Percentiles rank a stretch among this genome's conserved stretches.
phyloP scores from a whole-genome alignment of 2,888 invertebrate genomes.

The Tiliacea aurago region DNA sequence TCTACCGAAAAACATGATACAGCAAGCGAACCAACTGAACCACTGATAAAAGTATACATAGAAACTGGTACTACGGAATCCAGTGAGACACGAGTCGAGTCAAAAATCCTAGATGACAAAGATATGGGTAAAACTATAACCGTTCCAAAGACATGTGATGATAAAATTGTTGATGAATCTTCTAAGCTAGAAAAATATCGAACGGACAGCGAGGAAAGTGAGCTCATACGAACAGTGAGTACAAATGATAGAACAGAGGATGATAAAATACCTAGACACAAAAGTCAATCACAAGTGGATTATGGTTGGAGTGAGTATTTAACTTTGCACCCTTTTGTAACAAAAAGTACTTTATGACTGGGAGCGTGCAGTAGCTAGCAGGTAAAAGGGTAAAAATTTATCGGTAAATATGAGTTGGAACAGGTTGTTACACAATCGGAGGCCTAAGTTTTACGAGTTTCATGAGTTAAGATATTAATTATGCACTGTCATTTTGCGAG shows the following conservation, averaged over 20 bases:
- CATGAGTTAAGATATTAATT: background rate
- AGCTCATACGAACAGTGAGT: conserved; percentile 10
- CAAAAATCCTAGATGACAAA: conserved; percentile 7
- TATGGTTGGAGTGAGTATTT: conserved; percentile 60
- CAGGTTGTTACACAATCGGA: background rate
- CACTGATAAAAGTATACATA: background rate
- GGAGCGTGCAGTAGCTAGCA: background rate
- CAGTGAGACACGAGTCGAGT: background rate
- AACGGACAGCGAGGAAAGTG: background rate
- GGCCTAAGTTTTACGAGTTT: background rate
- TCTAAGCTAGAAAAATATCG: background rate
- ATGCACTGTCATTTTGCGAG: background rate
- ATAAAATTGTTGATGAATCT: background rate
- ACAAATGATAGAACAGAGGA: background rate
- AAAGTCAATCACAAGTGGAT: conserved; percentile 22
- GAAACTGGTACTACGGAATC: background rate
- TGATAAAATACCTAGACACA: conserved; percentile 10
- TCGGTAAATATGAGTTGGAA: background rate
- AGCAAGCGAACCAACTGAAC: conserved; percentile 16
- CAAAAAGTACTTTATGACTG: background rate
- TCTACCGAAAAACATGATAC: conserved; percentile 5
- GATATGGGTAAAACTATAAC: background rate
- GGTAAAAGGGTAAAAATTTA: background rate
- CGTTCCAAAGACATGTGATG: background rate
- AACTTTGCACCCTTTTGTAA: background rate